phyloP scores from a whole-genome alignment of 2,797 vertebrate genomes.

The Xenentodon cancila region DNA sequence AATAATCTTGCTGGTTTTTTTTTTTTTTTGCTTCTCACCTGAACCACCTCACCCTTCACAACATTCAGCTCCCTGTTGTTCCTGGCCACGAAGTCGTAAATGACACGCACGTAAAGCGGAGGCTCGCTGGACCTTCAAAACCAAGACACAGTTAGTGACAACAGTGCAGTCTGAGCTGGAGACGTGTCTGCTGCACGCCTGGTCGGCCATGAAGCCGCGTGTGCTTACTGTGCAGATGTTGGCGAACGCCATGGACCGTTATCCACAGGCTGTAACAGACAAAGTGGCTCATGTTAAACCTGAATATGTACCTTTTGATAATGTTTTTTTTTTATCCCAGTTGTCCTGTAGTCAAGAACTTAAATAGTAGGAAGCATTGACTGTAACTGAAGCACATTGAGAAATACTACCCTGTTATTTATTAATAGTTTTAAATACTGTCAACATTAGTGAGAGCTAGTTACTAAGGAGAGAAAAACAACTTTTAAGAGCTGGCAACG shows the following conservation, averaged over 20 bases:
- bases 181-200: not conserved
- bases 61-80: slow-evolving; percentile 87
- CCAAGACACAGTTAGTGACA: not conserved
- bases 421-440: not conserved
- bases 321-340: not conserved
- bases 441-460: not conserved
- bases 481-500: not conserved
- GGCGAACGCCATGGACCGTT: slow-evolving; percentile 40
- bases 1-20: not conserved
- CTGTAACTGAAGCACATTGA: not conserved
- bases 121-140: slow-evolving; percentile 49
- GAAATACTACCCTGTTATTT: not conserved
- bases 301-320: not conserved
- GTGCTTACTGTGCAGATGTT: slow-evolving; percentile 53
- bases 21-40: slow-evolving; percentile 74
- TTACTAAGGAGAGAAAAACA: too few species aligned
- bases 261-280: slow-evolving; percentile 35
- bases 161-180: not conserved
- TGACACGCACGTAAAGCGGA: slow-evolving; percentile 73
- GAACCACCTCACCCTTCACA: slow-evolving; percentile 84
- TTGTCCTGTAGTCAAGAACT: not conserved
- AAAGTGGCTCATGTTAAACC: slow-evolving; percentile 17
- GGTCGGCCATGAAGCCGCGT: not conserved
- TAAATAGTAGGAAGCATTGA: not conserved
- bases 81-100: slow-evolving; percentile 86